These are phyloP conservation scores for Phaethornis superciliosus DNA, from an alignment of 2,113 vertebrate genomes.

Conservation along the genomic window DNA sequence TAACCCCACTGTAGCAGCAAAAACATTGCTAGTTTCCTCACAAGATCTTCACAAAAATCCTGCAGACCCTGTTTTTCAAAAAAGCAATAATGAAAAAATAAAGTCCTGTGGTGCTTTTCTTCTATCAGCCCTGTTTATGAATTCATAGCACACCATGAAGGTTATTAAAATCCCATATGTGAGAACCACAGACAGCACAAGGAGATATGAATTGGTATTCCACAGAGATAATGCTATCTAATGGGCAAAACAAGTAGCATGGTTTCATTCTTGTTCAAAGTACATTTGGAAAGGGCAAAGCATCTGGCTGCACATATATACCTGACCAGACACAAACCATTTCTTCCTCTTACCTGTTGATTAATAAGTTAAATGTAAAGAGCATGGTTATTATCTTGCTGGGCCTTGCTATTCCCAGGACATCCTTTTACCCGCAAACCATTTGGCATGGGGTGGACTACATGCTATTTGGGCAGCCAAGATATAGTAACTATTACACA, in stretches of 20 bases:
- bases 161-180: conserved; percentile 87
- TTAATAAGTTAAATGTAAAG: conserved; percentile 56
- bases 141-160: conserved; percentile 82
- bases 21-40: conserved; percentile 13
- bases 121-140: conserved; percentile 75
- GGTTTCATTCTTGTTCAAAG: conserved; percentile 71
- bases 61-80: conserved; percentile 66
- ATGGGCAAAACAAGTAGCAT: conserved; percentile 79
- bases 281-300: conserved; percentile 69
- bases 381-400: conserved; percentile 38
- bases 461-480: neutral
- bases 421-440: conserved; percentile 6
- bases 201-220: conserved; percentile 83
- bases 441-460: conserved; percentile 16
- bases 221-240: conserved; percentile 82
- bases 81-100: conserved; percentile 80
- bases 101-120: conserved; percentile 76
- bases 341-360: conserved; percentile 42
- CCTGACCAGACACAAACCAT: conserved; percentile 25
- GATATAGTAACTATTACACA: neutral
- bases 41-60: conserved; percentile 58
- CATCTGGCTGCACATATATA: conserved; percentile 37
- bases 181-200: conserved; percentile 77
- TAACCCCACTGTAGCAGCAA: neutral
- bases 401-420: conserved; percentile 38